Evolutionary conservation across 1,140 invertebrate genomes (phyloP).

Genomic region (Drosophila setifemur): DNA sequence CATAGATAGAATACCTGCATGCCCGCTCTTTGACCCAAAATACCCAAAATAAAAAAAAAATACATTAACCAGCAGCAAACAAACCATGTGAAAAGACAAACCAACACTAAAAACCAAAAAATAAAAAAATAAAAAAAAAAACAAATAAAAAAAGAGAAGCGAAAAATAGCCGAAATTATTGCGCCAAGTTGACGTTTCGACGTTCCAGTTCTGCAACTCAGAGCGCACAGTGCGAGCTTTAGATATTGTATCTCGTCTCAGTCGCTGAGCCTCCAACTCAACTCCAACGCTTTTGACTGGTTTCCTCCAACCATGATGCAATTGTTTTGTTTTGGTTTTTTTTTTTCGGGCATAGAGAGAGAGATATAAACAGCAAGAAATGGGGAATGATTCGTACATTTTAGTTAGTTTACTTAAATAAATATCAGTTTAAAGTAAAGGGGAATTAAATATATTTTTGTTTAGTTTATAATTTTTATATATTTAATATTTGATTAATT

Average conservation of each 20-base stretch:
- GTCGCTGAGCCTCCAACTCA: slow-evolving; percentile 13
- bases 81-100: slow-evolving; percentile 10
- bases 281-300: slow-evolving; percentile 46
- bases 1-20: slow-evolving; percentile 16
- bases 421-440: neutral
- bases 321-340: slow-evolving; percentile 48
- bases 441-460: neutral
- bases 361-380: neutral
- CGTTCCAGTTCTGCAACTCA: slow-evolving; percentile 60
- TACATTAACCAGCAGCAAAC: neutral
- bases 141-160: slow-evolving; percentile 33
- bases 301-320: slow-evolving; percentile 59
- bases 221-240: no score
- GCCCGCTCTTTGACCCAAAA: slow-evolving; percentile 44
- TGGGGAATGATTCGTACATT: no score
- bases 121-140: slow-evolving; percentile 11
- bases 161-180: slow-evolving; percentile 54
- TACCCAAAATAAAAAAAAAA: neutral
- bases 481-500: no score
- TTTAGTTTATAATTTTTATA: no score
- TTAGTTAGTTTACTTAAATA: no score
- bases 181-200: slow-evolving; percentile 57
- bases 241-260: no score
- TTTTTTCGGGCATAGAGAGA: neutral
- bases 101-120: neutral